phyloP scores from a whole-genome alignment of 1,140 invertebrate species.

The Hormaphis cornu region DNA sequence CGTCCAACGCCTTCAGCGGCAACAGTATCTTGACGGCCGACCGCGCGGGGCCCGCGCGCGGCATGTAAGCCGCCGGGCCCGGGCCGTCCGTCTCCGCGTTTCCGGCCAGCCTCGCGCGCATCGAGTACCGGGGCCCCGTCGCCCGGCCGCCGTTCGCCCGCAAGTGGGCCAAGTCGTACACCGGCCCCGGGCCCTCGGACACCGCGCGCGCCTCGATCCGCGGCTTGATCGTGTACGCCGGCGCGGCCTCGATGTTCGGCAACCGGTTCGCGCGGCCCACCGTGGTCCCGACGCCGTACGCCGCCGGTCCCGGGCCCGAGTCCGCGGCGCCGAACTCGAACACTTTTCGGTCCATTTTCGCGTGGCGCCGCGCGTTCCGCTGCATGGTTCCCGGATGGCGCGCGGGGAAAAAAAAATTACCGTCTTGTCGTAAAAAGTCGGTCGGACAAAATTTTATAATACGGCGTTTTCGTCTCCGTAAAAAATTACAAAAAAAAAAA shows the following conservation, averaged over 20 bases:
- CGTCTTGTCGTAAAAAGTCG: too few relatives aligned
- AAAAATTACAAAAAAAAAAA: too few relatives aligned
- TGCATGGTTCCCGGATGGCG: too few relatives aligned
- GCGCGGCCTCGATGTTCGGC: neutral
- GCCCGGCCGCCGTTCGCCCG: neutral
- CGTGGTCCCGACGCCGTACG: neutral
- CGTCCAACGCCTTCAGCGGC: neutral
- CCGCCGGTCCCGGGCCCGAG: neutral
- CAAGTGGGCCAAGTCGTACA: neutral
- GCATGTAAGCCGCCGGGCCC: constrained; percentile 5
- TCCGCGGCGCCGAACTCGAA: neutral
- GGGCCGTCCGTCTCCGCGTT: neutral
- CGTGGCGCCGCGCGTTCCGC: neutral
- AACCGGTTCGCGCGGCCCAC: neutral
- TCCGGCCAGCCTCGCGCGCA: neutral
- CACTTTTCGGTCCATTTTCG: neutral
- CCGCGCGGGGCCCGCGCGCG: neutral
- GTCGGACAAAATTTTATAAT: too few relatives aligned
- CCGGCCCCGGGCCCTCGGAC: neutral
- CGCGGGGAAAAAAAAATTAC: too few relatives aligned
- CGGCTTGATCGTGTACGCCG: neutral
- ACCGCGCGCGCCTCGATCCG: neutral
- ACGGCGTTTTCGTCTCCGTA: too few relatives aligned
- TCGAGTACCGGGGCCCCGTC: neutral
- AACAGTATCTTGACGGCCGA: neutral